Percentiles rank a stretch among this genome's conserved stretches.
Conservation (phyloP, 2,113 vertebrate genomes). For the Corapipo altera region DNA sequence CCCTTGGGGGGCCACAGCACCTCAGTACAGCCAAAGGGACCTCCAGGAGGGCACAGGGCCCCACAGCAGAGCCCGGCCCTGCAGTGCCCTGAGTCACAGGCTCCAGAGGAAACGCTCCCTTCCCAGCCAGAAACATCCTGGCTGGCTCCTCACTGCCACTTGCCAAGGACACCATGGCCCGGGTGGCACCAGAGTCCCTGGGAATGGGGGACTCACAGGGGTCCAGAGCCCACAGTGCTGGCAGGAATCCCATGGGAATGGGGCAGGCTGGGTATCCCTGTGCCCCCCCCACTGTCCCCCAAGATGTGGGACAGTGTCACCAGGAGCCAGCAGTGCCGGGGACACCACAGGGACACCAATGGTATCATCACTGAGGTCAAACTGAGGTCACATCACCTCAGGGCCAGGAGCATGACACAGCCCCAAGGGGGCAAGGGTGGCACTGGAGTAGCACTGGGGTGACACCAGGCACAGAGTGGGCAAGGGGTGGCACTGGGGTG, state of each 20-base stretch:
- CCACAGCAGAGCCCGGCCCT: fast-evolving
- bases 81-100: fast-evolving
- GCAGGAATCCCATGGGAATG: background rate
- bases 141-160: background rate
- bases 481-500: too few species aligned
- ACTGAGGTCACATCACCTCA: background rate
- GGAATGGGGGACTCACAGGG: fast-evolving
- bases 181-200: fast-evolving
- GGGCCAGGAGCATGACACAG: background rate
- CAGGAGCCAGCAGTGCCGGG: background rate
- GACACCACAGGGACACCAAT: fast-evolving
- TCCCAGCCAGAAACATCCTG: background rate
- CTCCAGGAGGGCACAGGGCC: background rate
- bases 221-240: background rate
- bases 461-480: background rate
- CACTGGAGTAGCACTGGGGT: background rate
- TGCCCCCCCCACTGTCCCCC: background rate
- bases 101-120: fast-evolving
- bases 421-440: background rate
- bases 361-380: background rate
- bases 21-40: background rate
- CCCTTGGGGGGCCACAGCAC: background rate
- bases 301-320: background rate
- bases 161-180: background rate
- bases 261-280: background rate